phyloP scores from a whole-genome alignment of 2,113 vertebrate genomes.

The Pomatorhinus ruficollis region DNA sequence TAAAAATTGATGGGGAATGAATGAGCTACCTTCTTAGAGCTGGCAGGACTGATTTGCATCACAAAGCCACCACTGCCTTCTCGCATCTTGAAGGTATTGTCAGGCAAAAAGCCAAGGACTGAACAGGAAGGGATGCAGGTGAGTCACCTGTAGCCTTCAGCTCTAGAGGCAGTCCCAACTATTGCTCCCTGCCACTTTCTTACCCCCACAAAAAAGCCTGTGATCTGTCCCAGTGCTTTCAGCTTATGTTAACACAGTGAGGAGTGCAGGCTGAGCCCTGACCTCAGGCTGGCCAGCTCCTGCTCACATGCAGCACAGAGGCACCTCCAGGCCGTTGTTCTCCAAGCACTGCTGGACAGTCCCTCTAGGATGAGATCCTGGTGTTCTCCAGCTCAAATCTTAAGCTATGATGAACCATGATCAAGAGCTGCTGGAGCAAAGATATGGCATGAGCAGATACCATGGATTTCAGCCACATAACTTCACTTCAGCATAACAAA shows the following conservation, averaged over 20 bases:
- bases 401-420: neutral
- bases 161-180: neutral
- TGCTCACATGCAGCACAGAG: neutral
- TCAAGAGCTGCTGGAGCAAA: neutral
- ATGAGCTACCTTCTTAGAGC: neutral
- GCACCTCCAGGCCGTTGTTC: neutral
- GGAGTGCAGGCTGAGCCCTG: neutral
- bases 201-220: neutral
- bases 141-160: neutral
- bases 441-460: neutral
- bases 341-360: neutral
- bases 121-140: neutral
- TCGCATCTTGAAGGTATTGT: neutral
- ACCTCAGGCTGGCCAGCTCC: neutral
- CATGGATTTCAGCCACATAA: neutral
- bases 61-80: neutral
- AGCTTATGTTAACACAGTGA: neutral
- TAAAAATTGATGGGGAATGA: neutral
- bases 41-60: conserved; percentile 14
- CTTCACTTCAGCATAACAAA: neutral
- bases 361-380: neutral
- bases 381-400: neutral
- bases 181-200: neutral
- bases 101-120: neutral
- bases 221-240: neutral